Percentiles rank a stretch among this genome's conserved stretches.
Evolutionary conservation across 2,888 invertebrate species (phyloP).

Genomic region (Rhogogaster chlorosoma): DNA sequence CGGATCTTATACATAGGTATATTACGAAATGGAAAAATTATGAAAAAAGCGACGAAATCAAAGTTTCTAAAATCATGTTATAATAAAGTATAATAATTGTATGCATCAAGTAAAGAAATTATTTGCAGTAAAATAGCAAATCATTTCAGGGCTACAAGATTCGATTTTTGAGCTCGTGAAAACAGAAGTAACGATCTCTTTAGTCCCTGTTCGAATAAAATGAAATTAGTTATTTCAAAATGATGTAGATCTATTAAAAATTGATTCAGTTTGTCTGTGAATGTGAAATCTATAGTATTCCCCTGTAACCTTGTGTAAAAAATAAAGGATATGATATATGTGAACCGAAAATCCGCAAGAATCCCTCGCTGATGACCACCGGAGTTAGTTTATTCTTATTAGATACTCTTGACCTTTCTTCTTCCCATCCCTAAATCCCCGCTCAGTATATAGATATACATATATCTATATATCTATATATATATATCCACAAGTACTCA

Average conservation of each 20-base stretch:
- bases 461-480: neutral
- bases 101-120: neutral
- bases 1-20: too few species aligned
- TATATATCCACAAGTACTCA: neutral
- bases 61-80: neutral
- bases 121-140: too few species aligned
- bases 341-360: slow-evolving; percentile 12
- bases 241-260: neutral
- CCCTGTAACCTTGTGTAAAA: neutral
- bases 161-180: neutral
- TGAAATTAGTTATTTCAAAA: neutral
- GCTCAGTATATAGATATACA: neutral
- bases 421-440: slow-evolving; percentile 2
- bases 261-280: neutral
- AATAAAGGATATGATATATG: neutral
- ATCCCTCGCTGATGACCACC: slow-evolving; percentile 37
- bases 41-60: neutral
- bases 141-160: neutral
- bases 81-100: neutral
- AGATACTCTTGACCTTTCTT: slow-evolving; percentile 24
- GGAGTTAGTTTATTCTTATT: neutral
- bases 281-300: too few species aligned
- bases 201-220: neutral
- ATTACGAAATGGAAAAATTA: neutral
- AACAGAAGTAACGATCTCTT: neutral